Conservation (phyloP, 2,113 vertebrate genomes). For the Theristicus caerulescens region DNA sequence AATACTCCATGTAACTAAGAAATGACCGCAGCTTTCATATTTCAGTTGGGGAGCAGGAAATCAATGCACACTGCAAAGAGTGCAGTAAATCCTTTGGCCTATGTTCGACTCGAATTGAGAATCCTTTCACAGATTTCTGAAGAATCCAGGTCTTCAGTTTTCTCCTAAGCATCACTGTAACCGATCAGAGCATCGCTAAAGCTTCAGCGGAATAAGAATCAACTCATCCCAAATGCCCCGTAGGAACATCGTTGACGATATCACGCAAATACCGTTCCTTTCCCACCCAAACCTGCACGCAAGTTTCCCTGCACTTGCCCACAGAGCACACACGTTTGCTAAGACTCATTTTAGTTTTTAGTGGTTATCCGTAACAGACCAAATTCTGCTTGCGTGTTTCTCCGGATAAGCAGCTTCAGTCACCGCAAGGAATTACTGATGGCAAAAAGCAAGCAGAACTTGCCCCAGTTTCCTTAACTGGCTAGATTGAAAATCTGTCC, state of each 20-base stretch:
- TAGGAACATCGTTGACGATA: fast-evolving
- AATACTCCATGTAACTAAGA: background rate
- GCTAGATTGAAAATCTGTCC: background rate
- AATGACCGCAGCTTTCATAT: background rate
- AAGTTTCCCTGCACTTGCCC: background rate
- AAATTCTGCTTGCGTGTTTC: background rate
- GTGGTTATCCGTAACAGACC: background rate
- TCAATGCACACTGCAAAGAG: background rate
- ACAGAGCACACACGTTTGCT: background rate
- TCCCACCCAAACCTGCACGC: background rate
- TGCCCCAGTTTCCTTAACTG: background rate
- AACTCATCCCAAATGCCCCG: fast-evolving
- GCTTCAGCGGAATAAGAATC: background rate
- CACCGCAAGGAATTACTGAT: background rate
- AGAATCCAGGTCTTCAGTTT: background rate
- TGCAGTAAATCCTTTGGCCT: background rate
- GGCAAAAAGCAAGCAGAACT: background rate
- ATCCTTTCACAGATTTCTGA: background rate
- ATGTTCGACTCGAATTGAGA: background rate
- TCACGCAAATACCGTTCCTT: background rate
- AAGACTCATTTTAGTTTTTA: background rate
- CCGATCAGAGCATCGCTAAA: fast-evolving
- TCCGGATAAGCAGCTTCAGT: background rate
- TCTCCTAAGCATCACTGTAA: background rate
- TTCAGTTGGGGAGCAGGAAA: background rate